Conservation (phyloP, 2,888 invertebrate genomes). For the Andrena fulva region DNA sequence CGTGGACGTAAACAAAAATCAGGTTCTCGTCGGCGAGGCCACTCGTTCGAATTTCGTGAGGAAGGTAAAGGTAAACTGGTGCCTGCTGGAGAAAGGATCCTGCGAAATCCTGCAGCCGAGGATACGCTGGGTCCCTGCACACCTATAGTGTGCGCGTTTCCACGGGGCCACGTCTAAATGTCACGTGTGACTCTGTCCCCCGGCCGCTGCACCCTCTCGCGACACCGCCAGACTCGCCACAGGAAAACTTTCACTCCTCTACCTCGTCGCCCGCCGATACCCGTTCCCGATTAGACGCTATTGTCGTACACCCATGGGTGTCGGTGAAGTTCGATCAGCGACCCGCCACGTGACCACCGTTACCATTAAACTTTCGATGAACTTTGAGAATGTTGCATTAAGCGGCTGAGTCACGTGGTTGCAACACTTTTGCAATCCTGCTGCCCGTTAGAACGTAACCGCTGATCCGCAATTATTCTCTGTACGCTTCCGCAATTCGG, state of each 20-base stretch:
- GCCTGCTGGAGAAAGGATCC: slow-evolving; percentile 50
- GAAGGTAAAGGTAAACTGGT: slow-evolving; percentile 60
- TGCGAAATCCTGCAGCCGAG: slow-evolving; percentile 7
- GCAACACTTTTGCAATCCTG: slow-evolving; percentile 16
- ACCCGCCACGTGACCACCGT: not conserved
- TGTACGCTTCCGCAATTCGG: slow-evolving; percentile 22
- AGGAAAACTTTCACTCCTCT: slow-evolving; percentile 66
- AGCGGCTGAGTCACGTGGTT: slow-evolving; percentile 25
- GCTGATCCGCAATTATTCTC: no score
- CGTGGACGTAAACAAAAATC: slow-evolving; percentile 50
- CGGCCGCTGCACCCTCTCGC: slow-evolving; percentile 57
- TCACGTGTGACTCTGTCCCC: slow-evolving; percentile 63
- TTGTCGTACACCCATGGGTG: slow-evolving; percentile 21
- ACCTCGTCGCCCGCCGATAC: slow-evolving; percentile 20
- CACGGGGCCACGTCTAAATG: slow-evolving; percentile 59
- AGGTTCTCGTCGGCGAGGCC: slow-evolving; percentile 31
- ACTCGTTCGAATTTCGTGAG: slow-evolving; percentile 42
- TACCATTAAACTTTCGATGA: slow-evolving; percentile 37
- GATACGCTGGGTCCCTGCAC: not conserved
- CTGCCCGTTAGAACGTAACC: slow-evolving; percentile 14
- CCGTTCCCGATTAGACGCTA: slow-evolving; percentile 25
- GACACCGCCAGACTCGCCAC: slow-evolving; percentile 37
- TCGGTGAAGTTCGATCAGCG: not conserved
- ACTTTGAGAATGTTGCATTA: slow-evolving; percentile 23
- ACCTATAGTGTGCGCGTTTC: slow-evolving; percentile 1